Evolutionary conservation across 2,113 vertebrate species (phyloP), one percentile per base, ranked within the genome.

Genomic region (Gadus chalcogrammus): DNA sequence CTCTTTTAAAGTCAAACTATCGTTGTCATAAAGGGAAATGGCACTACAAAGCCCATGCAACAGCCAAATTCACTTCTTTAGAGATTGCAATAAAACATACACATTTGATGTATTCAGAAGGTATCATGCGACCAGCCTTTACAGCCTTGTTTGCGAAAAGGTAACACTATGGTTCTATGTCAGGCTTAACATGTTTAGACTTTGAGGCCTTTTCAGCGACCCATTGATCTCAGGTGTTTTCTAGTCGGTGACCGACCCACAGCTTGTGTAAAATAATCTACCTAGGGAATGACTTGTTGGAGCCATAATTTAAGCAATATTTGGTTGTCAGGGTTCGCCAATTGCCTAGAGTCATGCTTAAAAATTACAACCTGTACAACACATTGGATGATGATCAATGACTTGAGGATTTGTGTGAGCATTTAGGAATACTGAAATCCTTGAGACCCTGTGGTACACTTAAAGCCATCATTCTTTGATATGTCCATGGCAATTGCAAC

Each of bases 391-490:
- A 67, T 69, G 18, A 24, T 31, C 3, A 12, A 68, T 61, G 65
- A 64, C 16, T 61, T 74, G 56, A 71, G 74, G 65, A 80, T 66
- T 48, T 48, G 42, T 48, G 74, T 81, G 67, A 71, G 77, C 71
- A 70, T 78, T 56, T 79, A 74, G 63, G 72, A 66, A 75, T 81
- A 86, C 73, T 72, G 74, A 80, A 76, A 81, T 84, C 80, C 79
- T 79, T 64, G 66, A 78, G 48, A 82, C 80, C 64, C 75, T 71
- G 79, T 53, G 84, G 85, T 88, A 90, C 87, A 89, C 86, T 87
- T 87, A 86, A 94, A 93, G 91, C 93, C 94, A 89, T 94, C 88
- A 91, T 91, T 92, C 92, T 92, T 94, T 94, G 91, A 91, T 93
- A 92, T 84, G 87, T 87, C 85, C 90, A 92, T 86, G 85, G 91